Evolutionary conservation across 2,888 invertebrate species (phyloP).

Genomic region (Nephrotoma appendiculata): DNA sequence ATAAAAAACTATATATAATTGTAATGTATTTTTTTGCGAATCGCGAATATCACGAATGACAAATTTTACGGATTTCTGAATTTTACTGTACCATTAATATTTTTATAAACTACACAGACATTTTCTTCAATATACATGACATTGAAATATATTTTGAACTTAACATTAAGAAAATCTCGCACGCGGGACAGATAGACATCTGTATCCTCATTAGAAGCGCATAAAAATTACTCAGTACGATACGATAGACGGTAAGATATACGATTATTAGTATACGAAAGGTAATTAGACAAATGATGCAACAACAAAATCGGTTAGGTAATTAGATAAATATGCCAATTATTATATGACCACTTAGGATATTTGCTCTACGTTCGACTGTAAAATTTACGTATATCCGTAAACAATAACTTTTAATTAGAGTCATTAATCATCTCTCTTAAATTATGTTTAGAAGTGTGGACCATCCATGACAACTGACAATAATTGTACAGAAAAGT

Average conservation of each 20-base stretch:
- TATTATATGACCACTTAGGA: too few relatives aligned
- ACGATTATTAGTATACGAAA: neutral
- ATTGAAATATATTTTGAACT: neutral
- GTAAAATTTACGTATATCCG: neutral
- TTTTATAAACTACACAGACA: neutral
- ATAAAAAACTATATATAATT: neutral
- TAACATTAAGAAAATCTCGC: neutral
- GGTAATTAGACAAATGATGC: neutral
- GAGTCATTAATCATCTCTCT: too few relatives aligned
- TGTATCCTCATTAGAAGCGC: neutral
- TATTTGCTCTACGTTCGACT: neutral
- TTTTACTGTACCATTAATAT: neutral
- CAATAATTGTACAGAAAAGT: too few relatives aligned
- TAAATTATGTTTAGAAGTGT: neutral
- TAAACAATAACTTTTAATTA: too few relatives aligned
- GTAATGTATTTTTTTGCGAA: neutral
- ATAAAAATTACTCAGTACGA: neutral
- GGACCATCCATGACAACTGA: neutral
- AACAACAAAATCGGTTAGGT: neutral
- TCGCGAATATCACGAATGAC: neutral
- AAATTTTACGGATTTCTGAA: slow-evolving; percentile 4
- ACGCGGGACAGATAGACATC: neutral
- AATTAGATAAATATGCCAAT: neutral
- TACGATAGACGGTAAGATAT: neutral
- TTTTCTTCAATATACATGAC: neutral